phyloP scores from a whole-genome alignment of 1,140 invertebrate genomes.

The honey bee (Apis mellifera) region DNA sequence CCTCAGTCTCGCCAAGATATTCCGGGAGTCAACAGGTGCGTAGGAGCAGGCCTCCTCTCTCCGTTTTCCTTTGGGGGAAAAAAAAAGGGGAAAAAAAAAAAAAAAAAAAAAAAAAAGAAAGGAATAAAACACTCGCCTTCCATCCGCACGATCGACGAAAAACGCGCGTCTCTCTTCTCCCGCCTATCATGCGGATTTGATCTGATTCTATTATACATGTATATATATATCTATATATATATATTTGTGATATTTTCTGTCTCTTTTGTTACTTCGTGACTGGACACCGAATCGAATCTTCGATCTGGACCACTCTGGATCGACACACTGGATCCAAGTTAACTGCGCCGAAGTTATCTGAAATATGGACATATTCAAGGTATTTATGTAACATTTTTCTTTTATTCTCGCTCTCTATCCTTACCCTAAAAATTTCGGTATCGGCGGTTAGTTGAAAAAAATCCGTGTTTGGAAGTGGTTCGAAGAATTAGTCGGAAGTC shows the following conservation, averaged over 20 bases:
- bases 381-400: background rate
- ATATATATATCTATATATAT: too few species aligned
- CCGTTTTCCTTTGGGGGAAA: background rate
- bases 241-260: background rate
- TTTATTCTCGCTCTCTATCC: too few species aligned
- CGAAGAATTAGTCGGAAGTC: background rate
- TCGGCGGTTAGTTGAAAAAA: too few species aligned
- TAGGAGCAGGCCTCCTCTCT: conserved; percentile 54
- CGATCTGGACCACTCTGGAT: background rate
- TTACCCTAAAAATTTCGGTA: too few species aligned
- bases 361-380: conserved; percentile 31
- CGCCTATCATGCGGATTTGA: conserved; percentile 40
- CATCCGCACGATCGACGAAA: background rate
- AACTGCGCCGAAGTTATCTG: too few species aligned
- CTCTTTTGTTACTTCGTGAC: too few species aligned
- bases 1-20: conserved; percentile 81
- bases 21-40: conserved; percentile 80
- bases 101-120: background rate
- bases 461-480: too few species aligned
- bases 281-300: background rate
- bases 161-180: too few species aligned
- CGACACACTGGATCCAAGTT: background rate
- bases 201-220: too few species aligned
- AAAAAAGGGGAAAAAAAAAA: background rate
- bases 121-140: background rate